phyloP scores from a whole-genome alignment of 2,113 vertebrate species.

The Hippocampus zosterae region DNA sequence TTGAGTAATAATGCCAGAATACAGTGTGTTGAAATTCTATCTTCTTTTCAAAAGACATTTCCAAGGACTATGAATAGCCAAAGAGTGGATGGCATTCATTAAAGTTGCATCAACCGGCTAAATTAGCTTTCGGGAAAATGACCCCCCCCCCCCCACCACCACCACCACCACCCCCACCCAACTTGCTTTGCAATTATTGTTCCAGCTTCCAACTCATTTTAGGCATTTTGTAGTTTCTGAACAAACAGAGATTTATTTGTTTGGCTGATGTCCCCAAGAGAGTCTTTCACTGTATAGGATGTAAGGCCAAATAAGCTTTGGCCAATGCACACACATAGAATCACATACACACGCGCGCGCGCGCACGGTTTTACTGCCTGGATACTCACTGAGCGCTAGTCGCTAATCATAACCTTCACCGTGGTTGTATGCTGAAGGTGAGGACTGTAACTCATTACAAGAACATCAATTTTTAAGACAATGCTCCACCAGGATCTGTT shows the following conservation, averaged over 20 bases:
- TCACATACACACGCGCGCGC: not conserved
- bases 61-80: conserved; percentile 35
- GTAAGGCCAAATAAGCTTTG: conserved; percentile 28
- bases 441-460: conserved; percentile 38
- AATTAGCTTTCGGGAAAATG: conserved; percentile 41
- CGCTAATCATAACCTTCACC: not conserved
- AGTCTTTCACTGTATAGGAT: conserved; percentile 29
- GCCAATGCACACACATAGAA: conserved; percentile 40
- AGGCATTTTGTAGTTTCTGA: conserved; percentile 50
- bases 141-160: not conserved
- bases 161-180: no score
- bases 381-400: conserved; percentile 26
- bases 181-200: conserved; percentile 32
- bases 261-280: conserved; percentile 46
- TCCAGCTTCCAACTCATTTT: conserved; percentile 55
- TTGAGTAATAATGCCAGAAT: conserved; percentile 13
- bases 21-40: conserved; percentile 1
- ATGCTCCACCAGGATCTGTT: not conserved
- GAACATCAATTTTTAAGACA: conserved; percentile 23
- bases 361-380: conserved; percentile 43
- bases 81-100: conserved; percentile 43
- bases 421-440: conserved; percentile 28
- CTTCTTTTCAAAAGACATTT: conserved; percentile 6
- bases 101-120: conserved; percentile 31
- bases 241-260: conserved; percentile 35